Evolutionary conservation across 2,888 invertebrate genomes (phyloP), one percentile per base, ranked within the genome.

Genomic region (Thera britannica): DNA sequence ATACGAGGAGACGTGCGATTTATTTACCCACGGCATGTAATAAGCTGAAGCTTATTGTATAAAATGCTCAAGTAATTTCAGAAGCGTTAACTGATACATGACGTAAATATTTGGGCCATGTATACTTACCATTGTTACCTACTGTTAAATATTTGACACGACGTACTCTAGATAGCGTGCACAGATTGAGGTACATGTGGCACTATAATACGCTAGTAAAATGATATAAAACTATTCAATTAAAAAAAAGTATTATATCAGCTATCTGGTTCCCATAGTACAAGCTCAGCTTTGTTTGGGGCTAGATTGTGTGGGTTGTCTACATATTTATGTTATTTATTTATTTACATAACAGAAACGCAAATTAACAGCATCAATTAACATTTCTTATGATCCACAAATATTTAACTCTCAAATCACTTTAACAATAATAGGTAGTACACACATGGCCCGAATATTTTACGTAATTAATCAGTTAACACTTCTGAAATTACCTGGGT

Each of bases 21-120:
- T 34, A 64, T n/a, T 52, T 41, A 58, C 36, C 49, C 48, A 2
- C 51, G 41, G n/a, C 57, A 57, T n/a, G 49, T 34, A n/a, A n/a
- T 6, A 56, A 41, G 44, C 49, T 56, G 12, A 62, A 62, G 35
- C 54, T 46, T n/a, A n/a, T 54, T n/a, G 44, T 55, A 11, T 23
- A 8, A 58, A 58, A 36, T 60, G 23, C 51, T 49, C 60, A 51
- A 55, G 56, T 56, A 60, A 60, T 65, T 64, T 60, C 36, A 44
- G 55, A 58, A 58, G 34, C 44, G 44, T 52, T 49, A 62, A 48
- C 11, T 62, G 56, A 66, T 61, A 62, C 58, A 66, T 66, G 61
- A 61, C n/a, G 51, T 23, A 66, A 66, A 51, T 66, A 66, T 66
- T 58, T 52, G 46, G 52, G 51, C 66, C 51, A 44, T 65, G 58